Base-by-base conservation (phyloP, 1,140 invertebrate genomes). In the Drosophila repleta region DNA sequence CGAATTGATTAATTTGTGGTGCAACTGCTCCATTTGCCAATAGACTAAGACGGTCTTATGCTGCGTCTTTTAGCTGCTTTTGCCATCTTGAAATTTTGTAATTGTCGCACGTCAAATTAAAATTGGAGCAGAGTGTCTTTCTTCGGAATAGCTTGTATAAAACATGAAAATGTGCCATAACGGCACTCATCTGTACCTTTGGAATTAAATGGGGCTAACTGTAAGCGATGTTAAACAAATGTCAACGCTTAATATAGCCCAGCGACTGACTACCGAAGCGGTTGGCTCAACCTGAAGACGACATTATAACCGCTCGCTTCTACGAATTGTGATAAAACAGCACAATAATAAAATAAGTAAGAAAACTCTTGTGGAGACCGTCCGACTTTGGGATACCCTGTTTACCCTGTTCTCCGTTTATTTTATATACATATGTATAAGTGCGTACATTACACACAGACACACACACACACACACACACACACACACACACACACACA, bases 121-220 rank as follows among this genome's bases (percentile, higher is more conserved):
- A 74, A 77, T 55, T 85, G 71, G 78, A 67, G 61, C 83, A 75
- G 52, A n/a, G 26, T 66, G 64, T 43, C 73, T 81, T 85, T 87
- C 82, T 78, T 82, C 74, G 82, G 83, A 87, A 87, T 69, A 76
- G 57, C 45, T 60, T 18, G 65, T 39, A 66, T 65, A 74, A 84
- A 81, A 74, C 57, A 71, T 62, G 78, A 73, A 87, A 87, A 88
- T 87, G 82, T 87, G 82, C 72, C 82, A 87, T 87, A 87, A 87
- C 82, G 82, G 82, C 71, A 82, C 74, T 20, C 26, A 18, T 26
- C 57, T 66, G 66, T 26, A 64, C 74, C 67, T 49, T 43, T 15
- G 48, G 48, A 79, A 74, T 85, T 84, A 84, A 78, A 61, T 78
- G 65, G 74, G 46, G 64, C 65, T 87, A 87, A 87, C 82, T 82